Base-by-base conservation (phyloP, 2,797 vertebrate species). In the Myotis vivesi region DNA sequence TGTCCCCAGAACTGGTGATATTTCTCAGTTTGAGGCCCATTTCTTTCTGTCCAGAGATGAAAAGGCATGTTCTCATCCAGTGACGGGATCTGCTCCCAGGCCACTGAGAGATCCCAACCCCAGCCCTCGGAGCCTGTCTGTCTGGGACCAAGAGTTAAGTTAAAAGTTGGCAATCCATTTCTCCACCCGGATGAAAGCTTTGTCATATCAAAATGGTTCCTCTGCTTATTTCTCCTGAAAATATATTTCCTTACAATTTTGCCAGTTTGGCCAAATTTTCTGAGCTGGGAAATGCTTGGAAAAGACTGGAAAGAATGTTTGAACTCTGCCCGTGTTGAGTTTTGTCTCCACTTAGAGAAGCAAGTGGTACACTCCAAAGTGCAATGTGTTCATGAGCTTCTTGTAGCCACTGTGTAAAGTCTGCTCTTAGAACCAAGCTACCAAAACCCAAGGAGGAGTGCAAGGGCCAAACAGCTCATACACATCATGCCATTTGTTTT, bases 181-280 rank as follows among this genome's bases (percentile, higher is more conserved):
- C 25, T 12, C 57, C 30, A 91, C 57, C 53, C 44, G 69, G 11
- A 72, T 62, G 57, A 95, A 91, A 96, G 87, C 71, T 91, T 94
- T 89, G 69, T 91, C 73, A 64, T 38, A 36, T 96, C 80, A 96
- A 88, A 95, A 89, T 64, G 79, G 89, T 71, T 92, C 23, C 41
- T 93, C 55, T 91, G 83, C 76, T 94, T 93, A 77, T 93, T 84
- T 94, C 41, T 89, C n/a, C 59, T 68, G 22, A 91, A 95, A 92
- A 76, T 89, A 33, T 85, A 89, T 91, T 92, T 95, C 69, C 59
- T 90, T 92, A 86, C 69, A 71, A 93, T 69, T 92, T 89, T 89
- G 51, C 80, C 75, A 88, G 20, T 92, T 51, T 92, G n/a, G 57
- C 53, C 71, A 96, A 91, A 95, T 91, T 64, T 95, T 59, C 91